These are phyloP conservation scores for Paralinhomoeus sp. DNA, from an alignment of 2,888 invertebrate species.

Conservation along the genomic window DNA sequence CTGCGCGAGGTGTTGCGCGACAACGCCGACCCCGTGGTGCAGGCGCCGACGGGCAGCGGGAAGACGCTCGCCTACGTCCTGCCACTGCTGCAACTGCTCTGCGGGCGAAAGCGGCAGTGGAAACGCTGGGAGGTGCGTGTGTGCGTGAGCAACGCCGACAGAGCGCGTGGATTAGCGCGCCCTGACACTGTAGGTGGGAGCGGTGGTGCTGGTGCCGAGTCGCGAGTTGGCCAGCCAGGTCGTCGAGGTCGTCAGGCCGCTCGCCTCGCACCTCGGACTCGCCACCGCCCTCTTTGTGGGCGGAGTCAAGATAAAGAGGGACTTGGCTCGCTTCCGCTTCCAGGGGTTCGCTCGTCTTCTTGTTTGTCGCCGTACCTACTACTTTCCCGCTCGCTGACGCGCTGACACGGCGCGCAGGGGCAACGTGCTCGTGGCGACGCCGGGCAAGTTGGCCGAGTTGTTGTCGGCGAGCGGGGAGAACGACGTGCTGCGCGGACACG, in stretches of 20 bases:
- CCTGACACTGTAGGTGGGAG: conserved; percentile 44
- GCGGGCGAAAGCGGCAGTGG: conserved; percentile 20
- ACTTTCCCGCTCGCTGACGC: no score
- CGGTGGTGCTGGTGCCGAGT: conserved; percentile 76
- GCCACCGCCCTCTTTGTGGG: conserved; percentile 37
- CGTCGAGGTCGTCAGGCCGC: conserved; percentile 31
- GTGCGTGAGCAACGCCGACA: background rate
- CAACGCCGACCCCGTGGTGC: conserved; percentile 61
- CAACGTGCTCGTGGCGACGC: conserved; percentile 75
- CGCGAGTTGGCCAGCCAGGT: conserved; percentile 81
- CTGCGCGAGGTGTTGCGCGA: no score
- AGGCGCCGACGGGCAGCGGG: conserved; percentile 94
- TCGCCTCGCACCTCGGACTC: conserved; percentile 9
- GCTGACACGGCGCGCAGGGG: conserved; percentile 27
- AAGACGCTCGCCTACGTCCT: conserved; percentile 88
- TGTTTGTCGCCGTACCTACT: no score
- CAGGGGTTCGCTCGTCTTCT: conserved; percentile 32
- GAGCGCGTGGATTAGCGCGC: conserved; percentile 28
- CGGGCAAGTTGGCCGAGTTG: conserved; percentile 71
- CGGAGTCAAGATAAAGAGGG: conserved; percentile 53
- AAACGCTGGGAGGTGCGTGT: conserved; percentile 23
- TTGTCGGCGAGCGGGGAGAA: conserved; percentile 7
- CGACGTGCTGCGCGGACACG: conserved; percentile 1
- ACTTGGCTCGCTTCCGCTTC: conserved; percentile 42
- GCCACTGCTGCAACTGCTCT: conserved; percentile 57